Percentiles rank a stretch among this genome's conserved stretches.
Evolutionary conservation across 2,888 invertebrate species (phyloP).

Genomic region (Pedicia rivosa): DNA sequence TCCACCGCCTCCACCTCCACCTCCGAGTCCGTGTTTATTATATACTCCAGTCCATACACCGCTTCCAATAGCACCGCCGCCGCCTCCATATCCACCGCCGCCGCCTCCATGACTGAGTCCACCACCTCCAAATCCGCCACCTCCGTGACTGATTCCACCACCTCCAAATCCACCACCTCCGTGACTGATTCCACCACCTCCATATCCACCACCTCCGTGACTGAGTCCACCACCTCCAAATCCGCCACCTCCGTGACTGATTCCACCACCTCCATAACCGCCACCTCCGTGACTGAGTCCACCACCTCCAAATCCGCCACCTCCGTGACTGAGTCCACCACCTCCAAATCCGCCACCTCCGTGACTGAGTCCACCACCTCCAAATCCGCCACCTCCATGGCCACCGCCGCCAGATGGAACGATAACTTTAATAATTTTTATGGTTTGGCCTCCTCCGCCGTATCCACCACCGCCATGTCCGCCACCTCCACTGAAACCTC

Average conservation of each 20-base stretch:
- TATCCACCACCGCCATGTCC: not conserved
- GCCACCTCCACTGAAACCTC: not conserved
- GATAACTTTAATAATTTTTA: too few species aligned
- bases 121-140: constrained; percentile 1
- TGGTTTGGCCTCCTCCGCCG: too few species aligned
- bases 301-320: not conserved
- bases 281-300: not conserved
- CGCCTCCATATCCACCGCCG: not conserved
- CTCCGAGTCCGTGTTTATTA: not conserved
- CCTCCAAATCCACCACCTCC: not conserved
- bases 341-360: not conserved
- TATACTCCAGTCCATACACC: too few species aligned
- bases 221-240: not conserved
- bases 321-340: not conserved
- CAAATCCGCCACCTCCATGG: not conserved
- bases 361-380: not conserved
- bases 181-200: not conserved
- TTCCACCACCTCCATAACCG: not conserved
- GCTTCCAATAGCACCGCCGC: not conserved
- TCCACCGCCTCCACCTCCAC: not conserved
- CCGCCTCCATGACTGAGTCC: not conserved
- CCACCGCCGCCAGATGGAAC: too few species aligned
- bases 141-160: not conserved
- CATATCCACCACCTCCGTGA: not conserved
- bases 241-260: not conserved